Conservation (phyloP, 2,797 vertebrate genomes). For the Gymnoscopelus braueri region DNA sequence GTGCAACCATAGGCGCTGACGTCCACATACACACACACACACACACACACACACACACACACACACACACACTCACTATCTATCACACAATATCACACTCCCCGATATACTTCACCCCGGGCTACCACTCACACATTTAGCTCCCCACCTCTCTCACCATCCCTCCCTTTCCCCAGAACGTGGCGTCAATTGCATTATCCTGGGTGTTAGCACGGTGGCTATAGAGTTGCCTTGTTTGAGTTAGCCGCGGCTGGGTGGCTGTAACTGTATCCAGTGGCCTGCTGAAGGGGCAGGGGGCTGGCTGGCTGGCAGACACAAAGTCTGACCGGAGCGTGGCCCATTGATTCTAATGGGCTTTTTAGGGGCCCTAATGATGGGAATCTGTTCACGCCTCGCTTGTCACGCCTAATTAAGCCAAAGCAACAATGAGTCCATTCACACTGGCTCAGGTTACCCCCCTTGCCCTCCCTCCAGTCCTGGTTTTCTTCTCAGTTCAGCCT, state of each 20-base stretch:
- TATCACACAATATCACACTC: constrained; percentile 21
- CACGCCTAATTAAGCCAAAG: constrained; percentile 85
- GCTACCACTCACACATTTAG: constrained; percentile 36
- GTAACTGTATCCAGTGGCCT: constrained; percentile 80
- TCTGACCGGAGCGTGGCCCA: constrained; percentile 85
- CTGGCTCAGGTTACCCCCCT: constrained; percentile 82
- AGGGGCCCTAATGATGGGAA: constrained; percentile 87
- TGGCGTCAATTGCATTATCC: constrained; percentile 82
- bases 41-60: constrained; percentile 5
- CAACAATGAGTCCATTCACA: constrained; percentile 88
- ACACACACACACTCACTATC: constrained; percentile 2
- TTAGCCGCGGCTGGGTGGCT: constrained; percentile 70
- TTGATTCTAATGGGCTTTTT: constrained; percentile 88
- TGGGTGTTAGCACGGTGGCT: constrained; percentile 76
- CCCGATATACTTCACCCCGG: not conserved
- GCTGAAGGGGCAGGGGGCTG: constrained; percentile 69
- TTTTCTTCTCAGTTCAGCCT: constrained; percentile 57
- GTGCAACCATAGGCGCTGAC: constrained; percentile 13
- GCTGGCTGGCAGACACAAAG: constrained; percentile 81
- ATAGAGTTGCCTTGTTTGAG: constrained; percentile 80
- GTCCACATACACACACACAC: not conserved
- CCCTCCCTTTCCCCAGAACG: constrained; percentile 57
- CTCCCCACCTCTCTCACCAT: constrained; percentile 55
- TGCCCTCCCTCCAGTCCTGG: constrained; percentile 50
- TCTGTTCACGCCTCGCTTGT: constrained; percentile 88